Percentiles rank a stretch among this genome's conserved stretches.
Evolutionary conservation across 2,888 invertebrate species (phyloP).

Genomic region (Nemotelus pantherinus): DNA sequence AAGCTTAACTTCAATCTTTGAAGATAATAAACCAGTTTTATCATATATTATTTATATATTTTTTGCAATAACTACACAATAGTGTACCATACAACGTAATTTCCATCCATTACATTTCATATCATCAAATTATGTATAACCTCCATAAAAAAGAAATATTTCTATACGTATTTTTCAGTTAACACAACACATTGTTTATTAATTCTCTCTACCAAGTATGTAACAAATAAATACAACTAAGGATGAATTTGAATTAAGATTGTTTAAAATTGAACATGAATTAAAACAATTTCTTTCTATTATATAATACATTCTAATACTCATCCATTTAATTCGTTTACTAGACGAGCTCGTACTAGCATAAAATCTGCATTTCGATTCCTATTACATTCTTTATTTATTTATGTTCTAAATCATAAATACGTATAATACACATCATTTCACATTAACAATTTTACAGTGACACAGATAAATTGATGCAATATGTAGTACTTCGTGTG

Average conservation of each 20-base stretch:
- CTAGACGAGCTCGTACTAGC: no score
- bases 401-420: background rate
- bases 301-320: background rate
- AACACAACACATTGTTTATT: conserved; percentile 3
- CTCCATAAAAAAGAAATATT: conserved; percentile 3
- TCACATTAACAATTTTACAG: background rate
- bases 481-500: no score
- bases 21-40: background rate
- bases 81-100: conserved; percentile 35
- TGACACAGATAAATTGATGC: background rate
- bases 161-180: background rate
- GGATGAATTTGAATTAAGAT: background rate
- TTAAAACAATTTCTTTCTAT: conserved; percentile 4
- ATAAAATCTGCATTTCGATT: no score
- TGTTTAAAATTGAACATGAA: conserved; percentile 1
- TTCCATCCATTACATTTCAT: conserved; percentile 4
- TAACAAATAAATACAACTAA: conserved; percentile 37
- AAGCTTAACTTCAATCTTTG: no score
- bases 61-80: conserved; percentile 31
- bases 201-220: conserved; percentile 16
- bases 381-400: no score
- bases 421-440: background rate
- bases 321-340: background rate
- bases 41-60: background rate
- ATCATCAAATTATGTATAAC: conserved; percentile 1